A percentile compares a stretch with the other conserved stretches of the same genome.
These are phyloP conservation scores for Anas flavirostris DNA, from an alignment of 2,797 vertebrate genomes.

Conservation along the genomic window DNA sequence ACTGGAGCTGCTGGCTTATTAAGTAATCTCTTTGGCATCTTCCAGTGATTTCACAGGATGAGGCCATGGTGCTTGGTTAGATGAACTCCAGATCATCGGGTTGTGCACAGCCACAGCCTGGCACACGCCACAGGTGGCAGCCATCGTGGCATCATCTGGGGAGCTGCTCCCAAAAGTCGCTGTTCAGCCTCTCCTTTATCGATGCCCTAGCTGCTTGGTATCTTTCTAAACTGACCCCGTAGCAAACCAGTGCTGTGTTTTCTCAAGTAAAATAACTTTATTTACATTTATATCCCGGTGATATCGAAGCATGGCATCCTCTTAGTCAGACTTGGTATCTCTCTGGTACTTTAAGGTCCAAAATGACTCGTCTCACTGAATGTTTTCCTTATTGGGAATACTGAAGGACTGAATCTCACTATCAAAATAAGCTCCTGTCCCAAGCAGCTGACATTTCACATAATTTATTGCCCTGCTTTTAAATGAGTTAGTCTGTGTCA, in stretches of 20 bases:
- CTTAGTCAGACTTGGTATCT: neutral
- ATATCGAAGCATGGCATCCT: neutral
- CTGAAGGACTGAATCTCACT: neutral
- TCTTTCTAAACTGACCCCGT: neutral
- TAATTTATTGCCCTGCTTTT: neutral
- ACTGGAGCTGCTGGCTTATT: neutral
- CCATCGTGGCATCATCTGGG: no score
- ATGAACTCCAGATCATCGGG: no score
- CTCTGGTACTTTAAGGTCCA: neutral
- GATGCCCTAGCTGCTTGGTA: neutral
- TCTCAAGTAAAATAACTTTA: neutral
- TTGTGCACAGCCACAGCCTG: no score
- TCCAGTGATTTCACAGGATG: no score
- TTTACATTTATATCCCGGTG: neutral
- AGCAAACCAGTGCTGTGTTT: neutral
- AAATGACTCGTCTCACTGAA: neutral
- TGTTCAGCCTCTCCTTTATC: neutral
- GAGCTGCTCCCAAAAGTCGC: neutral
- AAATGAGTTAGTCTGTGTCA: neutral
- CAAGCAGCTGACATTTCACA: neutral
- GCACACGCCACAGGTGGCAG: no score
- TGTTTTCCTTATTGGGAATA: neutral
- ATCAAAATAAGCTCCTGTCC: neutral
- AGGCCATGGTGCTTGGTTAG: no score
- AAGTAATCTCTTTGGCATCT: neutral